phyloP scores from a whole-genome alignment of 2,888 invertebrate species.

The Abrostola triplasia region DNA sequence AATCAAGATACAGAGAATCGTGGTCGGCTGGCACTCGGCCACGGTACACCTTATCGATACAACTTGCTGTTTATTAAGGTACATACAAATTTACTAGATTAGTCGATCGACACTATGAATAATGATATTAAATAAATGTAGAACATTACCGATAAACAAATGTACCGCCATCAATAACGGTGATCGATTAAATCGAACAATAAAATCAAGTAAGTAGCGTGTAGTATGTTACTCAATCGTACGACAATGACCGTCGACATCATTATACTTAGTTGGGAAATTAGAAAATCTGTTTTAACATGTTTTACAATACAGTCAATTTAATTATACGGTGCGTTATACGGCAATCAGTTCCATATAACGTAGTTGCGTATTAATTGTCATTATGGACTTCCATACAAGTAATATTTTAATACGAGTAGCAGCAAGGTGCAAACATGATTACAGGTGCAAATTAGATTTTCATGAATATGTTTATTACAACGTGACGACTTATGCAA shows the following conservation, averaged over 20 bases:
- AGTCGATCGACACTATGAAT: conserved; percentile 12
- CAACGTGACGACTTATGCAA: conserved; percentile 35
- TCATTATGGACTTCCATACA: conserved; percentile 25
- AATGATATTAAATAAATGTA: background rate
- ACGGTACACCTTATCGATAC: conserved; percentile 59
- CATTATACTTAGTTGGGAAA: too few species aligned
- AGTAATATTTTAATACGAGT: conserved; percentile 30
- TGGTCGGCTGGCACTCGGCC: conserved; percentile 68
- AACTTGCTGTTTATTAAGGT: conserved; percentile 62
- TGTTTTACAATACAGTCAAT: conserved; percentile 69
- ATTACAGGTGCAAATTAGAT: conserved; percentile 44
- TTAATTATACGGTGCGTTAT: conserved; percentile 66
- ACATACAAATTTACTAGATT: conserved; percentile 24
- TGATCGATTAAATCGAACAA: background rate
- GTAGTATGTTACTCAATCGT: background rate
- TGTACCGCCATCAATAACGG: background rate
- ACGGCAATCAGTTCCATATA: conserved; percentile 37
- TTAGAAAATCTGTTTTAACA: conserved; percentile 4
- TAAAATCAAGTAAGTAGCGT: background rate
- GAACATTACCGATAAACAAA: background rate
- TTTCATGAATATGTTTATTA: conserved; percentile 37
- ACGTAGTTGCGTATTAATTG: conserved; percentile 31
- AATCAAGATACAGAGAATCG: conserved; percentile 63
- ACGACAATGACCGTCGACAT: background rate
- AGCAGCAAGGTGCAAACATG: conserved; percentile 17